Percentiles rank a stretch among this genome's conserved stretches.
phyloP scores from a whole-genome alignment of 2,113 vertebrate species.

The Nanorana parkeri region DNA sequence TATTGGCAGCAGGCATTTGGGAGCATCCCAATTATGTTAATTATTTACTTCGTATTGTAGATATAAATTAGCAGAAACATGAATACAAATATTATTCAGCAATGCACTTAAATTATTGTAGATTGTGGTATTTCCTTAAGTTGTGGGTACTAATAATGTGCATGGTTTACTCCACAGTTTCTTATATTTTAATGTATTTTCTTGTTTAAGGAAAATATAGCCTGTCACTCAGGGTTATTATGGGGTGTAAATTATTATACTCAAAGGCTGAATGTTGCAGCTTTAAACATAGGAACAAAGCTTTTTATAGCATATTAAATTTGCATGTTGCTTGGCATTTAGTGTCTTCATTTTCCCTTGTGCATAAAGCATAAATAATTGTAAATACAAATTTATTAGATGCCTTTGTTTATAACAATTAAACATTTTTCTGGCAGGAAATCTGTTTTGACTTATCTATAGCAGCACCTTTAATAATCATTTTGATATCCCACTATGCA shows the following conservation, averaged over 20 bases:
- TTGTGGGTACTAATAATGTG: too few species aligned
- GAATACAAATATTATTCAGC: too few species aligned
- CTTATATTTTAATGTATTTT: too few species aligned
- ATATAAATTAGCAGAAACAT: too few species aligned
- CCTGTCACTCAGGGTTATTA: neutral
- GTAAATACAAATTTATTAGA: constrained; percentile 19
- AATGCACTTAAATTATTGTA: too few species aligned
- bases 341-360: neutral
- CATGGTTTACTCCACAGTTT: too few species aligned
- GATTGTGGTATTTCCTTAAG: too few species aligned
- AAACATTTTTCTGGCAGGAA: constrained; percentile 13
- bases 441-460: constrained; percentile 24
- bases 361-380: constrained; percentile 27
- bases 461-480: neutral
- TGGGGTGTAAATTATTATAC: neutral
- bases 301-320: constrained; percentile 2
- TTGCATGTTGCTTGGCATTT: constrained; percentile 17
- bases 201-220: neutral
- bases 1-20: too few species aligned
- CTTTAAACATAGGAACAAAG: neutral
- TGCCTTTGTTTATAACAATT: neutral
- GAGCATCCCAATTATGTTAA: too few species aligned
- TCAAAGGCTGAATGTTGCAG: neutral
- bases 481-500: neutral
- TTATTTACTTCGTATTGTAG: too few species aligned